Percentiles rank a stretch among this genome's conserved stretches.
phyloP scores from a whole-genome alignment of 1,140 invertebrate genomes.

The Melanaphis sacchari region DNA sequence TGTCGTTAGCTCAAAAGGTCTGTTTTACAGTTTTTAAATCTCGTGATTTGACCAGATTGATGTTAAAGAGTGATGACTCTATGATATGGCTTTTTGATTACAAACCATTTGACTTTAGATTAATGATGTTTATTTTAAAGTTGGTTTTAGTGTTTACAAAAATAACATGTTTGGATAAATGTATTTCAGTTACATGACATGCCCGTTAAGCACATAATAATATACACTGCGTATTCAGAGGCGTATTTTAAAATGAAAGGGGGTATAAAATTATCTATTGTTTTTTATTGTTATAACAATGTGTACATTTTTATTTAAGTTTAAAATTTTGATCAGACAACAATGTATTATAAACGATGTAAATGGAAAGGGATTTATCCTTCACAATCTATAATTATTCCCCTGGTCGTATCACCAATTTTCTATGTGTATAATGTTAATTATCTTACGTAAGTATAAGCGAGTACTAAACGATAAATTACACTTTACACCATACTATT shows the following conservation, averaged over 20 bases:
- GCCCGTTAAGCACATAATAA: background rate
- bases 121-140: background rate
- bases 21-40: background rate
- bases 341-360: background rate
- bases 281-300: background rate
- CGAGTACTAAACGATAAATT: background rate
- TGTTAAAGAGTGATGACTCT: constrained; percentile 3
- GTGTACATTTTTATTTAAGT: background rate
- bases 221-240: background rate
- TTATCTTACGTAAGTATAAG: background rate
- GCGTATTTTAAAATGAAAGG: background rate
- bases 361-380: background rate
- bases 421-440: background rate
- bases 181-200: background rate
- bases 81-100: background rate
- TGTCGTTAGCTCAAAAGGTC: background rate
- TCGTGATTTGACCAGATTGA: background rate
- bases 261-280: background rate
- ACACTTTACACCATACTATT: background rate
- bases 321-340: background rate
- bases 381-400: background rate
- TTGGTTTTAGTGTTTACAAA: background rate
- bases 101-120: background rate
- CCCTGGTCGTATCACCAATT: background rate
- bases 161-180: background rate